Evolutionary conservation across 2,888 invertebrate genomes (phyloP), one percentile per base, ranked within the genome.

Genomic region (Meloe dianella): DNA sequence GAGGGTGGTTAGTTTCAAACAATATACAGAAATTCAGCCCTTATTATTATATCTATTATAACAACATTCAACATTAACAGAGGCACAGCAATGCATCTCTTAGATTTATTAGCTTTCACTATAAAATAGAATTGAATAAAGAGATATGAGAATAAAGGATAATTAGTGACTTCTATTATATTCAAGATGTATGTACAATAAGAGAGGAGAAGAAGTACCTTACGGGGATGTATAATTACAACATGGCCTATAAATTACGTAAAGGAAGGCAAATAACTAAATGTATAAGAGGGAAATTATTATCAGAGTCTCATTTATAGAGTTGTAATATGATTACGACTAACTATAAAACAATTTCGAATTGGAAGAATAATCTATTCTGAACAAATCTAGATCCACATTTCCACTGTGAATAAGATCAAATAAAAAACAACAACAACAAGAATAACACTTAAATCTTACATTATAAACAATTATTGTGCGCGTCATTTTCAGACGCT

Each of bases 181-280:
- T 14, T 24, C 9, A 12, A 54, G 12, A 54, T 54, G 54, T 24
- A 54, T 54, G 54, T 54, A 27, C n/a, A 41, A 41, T 24, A 54
- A 54, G 14, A 2, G 54, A 24, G 24, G 17, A 24, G 70, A 64
- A 68, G 75, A 71, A 73, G 71, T 75, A 74, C 77, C 75, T 74
- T 72, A 75, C 72, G 71, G 75, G 75, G 77, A 78, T 76, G 77
- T 78, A 79, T 80, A 80, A 79, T 78, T 78, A 76, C 77, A 79
- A 79, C 79, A 78, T 77, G 76, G 77, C 71, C 79, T 77, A 79
- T 80, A 80, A 80, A 80, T 80, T 80, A 78, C 73, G 72, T 72
- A 75, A 75, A 77, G 77, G 69, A 65, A 69, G 64, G 63, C 57
- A 27, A 58, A 75, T 76, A 75, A 73, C 75, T 75, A 78, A 77